These are phyloP conservation scores for Bombyx mandarina DNA, from an alignment of 1,140 invertebrate genomes.

Conservation along the genomic window DNA sequence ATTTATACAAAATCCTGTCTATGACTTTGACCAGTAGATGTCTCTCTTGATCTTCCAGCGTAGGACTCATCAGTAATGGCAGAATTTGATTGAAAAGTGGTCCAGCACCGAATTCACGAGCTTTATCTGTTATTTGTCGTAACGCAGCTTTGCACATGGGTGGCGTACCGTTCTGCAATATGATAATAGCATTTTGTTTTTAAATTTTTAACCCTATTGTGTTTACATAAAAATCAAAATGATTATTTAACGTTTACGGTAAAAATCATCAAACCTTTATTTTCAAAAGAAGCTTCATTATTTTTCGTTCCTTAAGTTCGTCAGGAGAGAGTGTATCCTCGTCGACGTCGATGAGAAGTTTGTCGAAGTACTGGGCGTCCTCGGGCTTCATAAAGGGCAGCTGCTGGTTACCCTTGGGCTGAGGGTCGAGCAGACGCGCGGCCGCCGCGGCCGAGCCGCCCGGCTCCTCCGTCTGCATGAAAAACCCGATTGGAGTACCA, in stretches of 20 bases:
- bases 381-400: conserved; percentile 99
- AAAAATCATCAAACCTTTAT: conserved; percentile 79
- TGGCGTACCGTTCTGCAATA: conserved; percentile 91
- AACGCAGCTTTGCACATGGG: conserved; percentile 99
- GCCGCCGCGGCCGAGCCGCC: conserved; percentile 76
- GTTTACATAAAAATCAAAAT: background rate
- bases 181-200: background rate
- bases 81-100: conserved; percentile 99
- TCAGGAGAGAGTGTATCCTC: conserved; percentile 96
- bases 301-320: conserved; percentile 98
- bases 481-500: conserved; percentile 94
- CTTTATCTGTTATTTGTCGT: conserved; percentile 98
- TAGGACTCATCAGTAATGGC: conserved; percentile 98
- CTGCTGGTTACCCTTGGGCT: conserved; percentile 92
- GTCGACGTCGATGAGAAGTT: conserved; percentile 97
- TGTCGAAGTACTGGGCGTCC: conserved; percentile 99
- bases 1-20: conserved; percentile 97
- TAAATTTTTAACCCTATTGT: too few species aligned
- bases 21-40: conserved; percentile 99
- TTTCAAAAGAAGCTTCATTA: conserved; percentile 98
- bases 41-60: conserved; percentile 98
- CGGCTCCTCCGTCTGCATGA: conserved; percentile 92
- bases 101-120: conserved; percentile 97
- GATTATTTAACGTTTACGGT: background rate
- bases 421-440: conserved; percentile 94